Conservation (phyloP, 2,888 invertebrate genomes). For the Clostera curtula region DNA sequence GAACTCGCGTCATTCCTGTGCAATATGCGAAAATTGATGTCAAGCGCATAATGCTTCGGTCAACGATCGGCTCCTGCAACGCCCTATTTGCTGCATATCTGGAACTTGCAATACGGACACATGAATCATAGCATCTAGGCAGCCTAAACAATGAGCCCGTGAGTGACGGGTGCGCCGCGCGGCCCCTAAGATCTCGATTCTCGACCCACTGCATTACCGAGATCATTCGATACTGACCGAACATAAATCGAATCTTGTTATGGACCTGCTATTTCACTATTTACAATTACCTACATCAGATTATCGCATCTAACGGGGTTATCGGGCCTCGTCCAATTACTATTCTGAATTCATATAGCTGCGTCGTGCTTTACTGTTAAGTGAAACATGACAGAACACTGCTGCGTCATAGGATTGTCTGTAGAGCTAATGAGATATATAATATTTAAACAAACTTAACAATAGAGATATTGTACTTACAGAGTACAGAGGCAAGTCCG, state of each 20-base stretch:
- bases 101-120: slow-evolving; percentile 47
- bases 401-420: slow-evolving; percentile 4
- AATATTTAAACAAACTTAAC: too few species aligned
- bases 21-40: slow-evolving; percentile 48
- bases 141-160: slow-evolving; percentile 56
- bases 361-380: slow-evolving; percentile 33
- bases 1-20: slow-evolving; percentile 31
- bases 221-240: slow-evolving; percentile 53
- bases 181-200: slow-evolving; percentile 49
- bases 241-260: slow-evolving; percentile 64
- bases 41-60: slow-evolving; percentile 47
- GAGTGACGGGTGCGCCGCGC: slow-evolving; percentile 60
- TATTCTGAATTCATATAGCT: slow-evolving; percentile 32
- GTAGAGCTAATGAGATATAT: too few species aligned
- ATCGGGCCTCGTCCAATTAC: slow-evolving; percentile 37
- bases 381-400: slow-evolving; percentile 12
- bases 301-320: slow-evolving; percentile 59
- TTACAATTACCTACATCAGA: slow-evolving; percentile 51
- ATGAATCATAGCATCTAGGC: slow-evolving; percentile 63
- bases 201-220: slow-evolving; percentile 47
- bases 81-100: slow-evolving; percentile 66
- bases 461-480: too few species aligned
- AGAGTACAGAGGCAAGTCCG: too few species aligned
- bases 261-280: slow-evolving; percentile 56
- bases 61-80: slow-evolving; percentile 53